Percentiles rank a stretch among this genome's conserved stretches.
Evolutionary conservation across 1,140 invertebrate genomes (phyloP).

Genomic region (Drosophila insularis): DNA sequence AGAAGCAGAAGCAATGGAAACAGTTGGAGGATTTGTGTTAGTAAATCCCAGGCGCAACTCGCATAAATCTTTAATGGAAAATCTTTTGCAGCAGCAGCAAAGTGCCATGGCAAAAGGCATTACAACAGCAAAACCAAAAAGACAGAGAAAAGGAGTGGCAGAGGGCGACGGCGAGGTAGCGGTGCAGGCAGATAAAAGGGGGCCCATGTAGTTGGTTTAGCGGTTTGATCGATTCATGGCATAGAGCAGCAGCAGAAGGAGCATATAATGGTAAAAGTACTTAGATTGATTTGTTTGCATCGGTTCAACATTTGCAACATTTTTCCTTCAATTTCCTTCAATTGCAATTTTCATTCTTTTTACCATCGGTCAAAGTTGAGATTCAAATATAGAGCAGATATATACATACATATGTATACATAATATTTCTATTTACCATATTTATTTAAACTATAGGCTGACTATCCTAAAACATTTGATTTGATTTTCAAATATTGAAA

Average conservation of each 20-base stretch:
- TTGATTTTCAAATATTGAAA: too few species aligned
- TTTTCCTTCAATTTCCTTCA: background rate
- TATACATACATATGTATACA: too few species aligned
- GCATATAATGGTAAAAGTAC: slow-evolving; percentile 10
- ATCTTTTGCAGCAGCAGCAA: slow-evolving; percentile 34
- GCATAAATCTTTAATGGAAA: slow-evolving; percentile 61
- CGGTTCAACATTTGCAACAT: slow-evolving; percentile 1
- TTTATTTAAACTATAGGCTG: too few species aligned
- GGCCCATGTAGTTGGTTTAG: background rate
- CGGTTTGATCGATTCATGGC: slow-evolving; percentile 9
- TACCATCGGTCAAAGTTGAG: too few species aligned
- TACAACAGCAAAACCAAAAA: slow-evolving; percentile 1
- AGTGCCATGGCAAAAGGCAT: slow-evolving; percentile 10
- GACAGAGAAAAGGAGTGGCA: background rate
- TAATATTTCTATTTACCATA: too few species aligned
- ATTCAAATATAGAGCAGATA: background rate
- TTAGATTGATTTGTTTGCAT: slow-evolving; percentile 11
- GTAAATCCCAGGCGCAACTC: slow-evolving; percentile 42
- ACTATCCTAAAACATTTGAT: too few species aligned
- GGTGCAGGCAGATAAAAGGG: background rate
- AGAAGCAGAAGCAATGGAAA: background rate
- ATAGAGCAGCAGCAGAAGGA: background rate
- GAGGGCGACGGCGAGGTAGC: background rate
- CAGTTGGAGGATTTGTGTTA: slow-evolving; percentile 47
- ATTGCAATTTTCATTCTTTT: background rate